phyloP scores from a whole-genome alignment of 2,113 vertebrate species.

The Sinocyclocheilus anophthalmus region DNA sequence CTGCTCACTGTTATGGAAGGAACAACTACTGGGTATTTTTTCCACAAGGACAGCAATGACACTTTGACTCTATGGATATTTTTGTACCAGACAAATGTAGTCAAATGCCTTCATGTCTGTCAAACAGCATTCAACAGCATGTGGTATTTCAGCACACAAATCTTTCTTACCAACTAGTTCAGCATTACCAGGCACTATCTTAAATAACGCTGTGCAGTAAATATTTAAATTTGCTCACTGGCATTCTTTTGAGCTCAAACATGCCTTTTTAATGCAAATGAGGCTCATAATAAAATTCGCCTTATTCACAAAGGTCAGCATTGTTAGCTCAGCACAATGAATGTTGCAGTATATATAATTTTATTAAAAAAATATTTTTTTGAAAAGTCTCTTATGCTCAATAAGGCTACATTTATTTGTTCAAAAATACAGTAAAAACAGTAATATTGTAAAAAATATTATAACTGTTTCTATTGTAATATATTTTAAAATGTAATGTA shows the following conservation, averaged over 20 bases:
- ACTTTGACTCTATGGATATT: background rate
- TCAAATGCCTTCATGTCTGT: conserved; percentile 3
- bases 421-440: background rate
- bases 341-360: no score
- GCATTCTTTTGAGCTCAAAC: conserved; percentile 21
- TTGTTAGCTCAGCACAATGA: background rate
- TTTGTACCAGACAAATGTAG: conserved; percentile 15
- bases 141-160: background rate
- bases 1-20: background rate
- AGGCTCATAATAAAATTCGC: conserved; percentile 10
- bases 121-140: background rate
- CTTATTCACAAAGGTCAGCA: conserved; percentile 11
- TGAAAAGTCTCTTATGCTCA: background rate
- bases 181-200: background rate
- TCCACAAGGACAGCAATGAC: background rate
- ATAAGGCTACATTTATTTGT: background rate
- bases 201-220: background rate
- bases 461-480: background rate
- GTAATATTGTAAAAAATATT: background rate
- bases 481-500: background rate
- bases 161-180: background rate
- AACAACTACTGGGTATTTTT: background rate
- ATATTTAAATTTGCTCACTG: background rate
- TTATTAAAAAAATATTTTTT: background rate
- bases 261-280: conserved; percentile 26